Conservation (phyloP, 2,888 invertebrate species). For the Pollenia amentaria region DNA sequence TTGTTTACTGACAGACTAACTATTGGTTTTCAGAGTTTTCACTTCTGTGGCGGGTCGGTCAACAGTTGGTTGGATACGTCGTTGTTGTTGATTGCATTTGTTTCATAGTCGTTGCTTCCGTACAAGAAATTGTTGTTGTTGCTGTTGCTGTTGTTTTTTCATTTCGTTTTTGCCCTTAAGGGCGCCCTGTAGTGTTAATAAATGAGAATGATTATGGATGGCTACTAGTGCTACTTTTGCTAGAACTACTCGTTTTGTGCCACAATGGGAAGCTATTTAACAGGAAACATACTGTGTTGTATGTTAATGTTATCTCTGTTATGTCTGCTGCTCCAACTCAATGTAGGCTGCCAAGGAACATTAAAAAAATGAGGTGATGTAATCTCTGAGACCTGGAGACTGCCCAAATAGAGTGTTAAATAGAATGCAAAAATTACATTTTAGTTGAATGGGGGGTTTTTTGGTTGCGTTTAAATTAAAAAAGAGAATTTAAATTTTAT, state of each 20-base stretch:
- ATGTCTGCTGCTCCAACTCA: not conserved
- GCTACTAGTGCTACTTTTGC: slow-evolving; percentile 40
- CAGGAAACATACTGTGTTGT: slow-evolving; percentile 49
- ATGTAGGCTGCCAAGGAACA: slow-evolving; percentile 9
- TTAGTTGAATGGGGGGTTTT: not conserved
- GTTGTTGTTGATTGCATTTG: slow-evolving; percentile 54
- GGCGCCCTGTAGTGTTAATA: slow-evolving; percentile 63
- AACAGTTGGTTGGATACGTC: slow-evolving; percentile 66
- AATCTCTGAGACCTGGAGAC: slow-evolving; percentile 27
- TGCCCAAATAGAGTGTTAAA: slow-evolving; percentile 18
- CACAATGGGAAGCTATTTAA: slow-evolving; percentile 33
- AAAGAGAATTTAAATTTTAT: no score
- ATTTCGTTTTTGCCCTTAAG: slow-evolving; percentile 42
- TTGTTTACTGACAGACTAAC: slow-evolving; percentile 65
- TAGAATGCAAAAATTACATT: not conserved
- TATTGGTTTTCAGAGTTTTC: slow-evolving; percentile 19
- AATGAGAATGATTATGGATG: slow-evolving; percentile 50
- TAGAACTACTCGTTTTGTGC: slow-evolving; percentile 8
- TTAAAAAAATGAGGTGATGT: slow-evolving; percentile 49
- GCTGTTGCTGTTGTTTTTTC: not conserved
- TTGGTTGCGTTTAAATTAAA: not conserved
- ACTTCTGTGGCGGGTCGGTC: slow-evolving; percentile 64
- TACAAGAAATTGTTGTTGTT: slow-evolving; percentile 9
- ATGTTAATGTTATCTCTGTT: slow-evolving; percentile 37
- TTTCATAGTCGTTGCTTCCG: slow-evolving; percentile 25